These are phyloP conservation scores for Jaculus jaculus DNA, from an alignment of 2,113 vertebrate species.

Conservation along the genomic window DNA sequence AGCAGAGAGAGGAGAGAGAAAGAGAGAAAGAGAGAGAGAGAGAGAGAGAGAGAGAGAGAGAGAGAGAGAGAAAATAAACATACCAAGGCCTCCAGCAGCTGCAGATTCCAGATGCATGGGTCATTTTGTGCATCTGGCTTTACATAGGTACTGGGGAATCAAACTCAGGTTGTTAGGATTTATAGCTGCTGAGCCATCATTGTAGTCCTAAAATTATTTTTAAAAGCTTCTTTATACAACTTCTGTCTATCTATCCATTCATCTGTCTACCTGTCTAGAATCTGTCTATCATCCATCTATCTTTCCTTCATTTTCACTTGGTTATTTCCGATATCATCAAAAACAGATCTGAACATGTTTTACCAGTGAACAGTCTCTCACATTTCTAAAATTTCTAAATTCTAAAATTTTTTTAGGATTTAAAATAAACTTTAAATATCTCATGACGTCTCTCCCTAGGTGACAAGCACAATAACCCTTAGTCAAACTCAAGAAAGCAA, in stretches of 20 bases:
- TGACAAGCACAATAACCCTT: neutral
- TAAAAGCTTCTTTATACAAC: neutral
- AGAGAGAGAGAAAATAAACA: too few species aligned
- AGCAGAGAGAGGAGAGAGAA: too few species aligned
- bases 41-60: too few species aligned
- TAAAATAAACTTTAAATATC: conserved; percentile 11
- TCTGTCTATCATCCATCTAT: neutral
- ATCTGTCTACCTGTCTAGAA: neutral
- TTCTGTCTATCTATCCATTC: neutral
- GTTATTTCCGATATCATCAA: neutral
- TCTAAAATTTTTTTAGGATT: neutral
- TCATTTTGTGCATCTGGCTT: too few species aligned
- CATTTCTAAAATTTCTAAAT: conserved; percentile 10
- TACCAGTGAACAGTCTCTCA: neutral
- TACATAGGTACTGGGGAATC: too few species aligned
- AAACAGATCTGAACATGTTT: conserved; percentile 1
- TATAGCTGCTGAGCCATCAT: too few species aligned
- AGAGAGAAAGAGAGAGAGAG: too few species aligned
- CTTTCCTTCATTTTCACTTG: neutral
- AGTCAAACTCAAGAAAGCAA: neutral
- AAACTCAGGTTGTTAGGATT: too few species aligned
- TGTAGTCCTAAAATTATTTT: too few species aligned
- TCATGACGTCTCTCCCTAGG: neutral
- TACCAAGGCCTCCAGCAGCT: too few species aligned
- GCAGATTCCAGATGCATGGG: too few species aligned